A percentile compares a stretch with the other conserved stretches of the same genome.
Conservation (phyloP, 2,113 vertebrate genomes). For the Hypomesus transpacificus region DNA sequence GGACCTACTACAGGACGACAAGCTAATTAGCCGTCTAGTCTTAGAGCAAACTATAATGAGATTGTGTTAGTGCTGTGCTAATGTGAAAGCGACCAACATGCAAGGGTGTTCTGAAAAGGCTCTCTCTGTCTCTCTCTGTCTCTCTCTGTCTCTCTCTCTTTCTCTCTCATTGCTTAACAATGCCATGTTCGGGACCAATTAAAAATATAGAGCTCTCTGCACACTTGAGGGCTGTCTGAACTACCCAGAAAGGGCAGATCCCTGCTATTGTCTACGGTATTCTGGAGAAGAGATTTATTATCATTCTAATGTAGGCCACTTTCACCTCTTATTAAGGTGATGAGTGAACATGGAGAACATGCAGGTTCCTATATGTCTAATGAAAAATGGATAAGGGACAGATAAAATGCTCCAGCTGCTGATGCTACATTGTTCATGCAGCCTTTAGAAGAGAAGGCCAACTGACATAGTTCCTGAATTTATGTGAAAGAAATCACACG, state of each 20-base stretch:
- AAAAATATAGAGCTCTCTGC: constrained; percentile 60
- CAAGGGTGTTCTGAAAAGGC: constrained; percentile 35
- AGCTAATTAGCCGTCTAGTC: constrained; percentile 66
- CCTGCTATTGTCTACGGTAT: constrained; percentile 55
- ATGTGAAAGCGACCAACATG: constrained; percentile 52
- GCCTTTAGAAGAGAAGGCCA: neutral
- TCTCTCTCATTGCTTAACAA: constrained; percentile 43
- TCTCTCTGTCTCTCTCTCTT: constrained; percentile 27
- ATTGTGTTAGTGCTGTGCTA: constrained; percentile 58
- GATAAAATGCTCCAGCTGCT: constrained; percentile 36
- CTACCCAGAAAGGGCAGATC: constrained; percentile 61
- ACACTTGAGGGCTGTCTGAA: constrained; percentile 50
- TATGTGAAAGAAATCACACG: neutral
- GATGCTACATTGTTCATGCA: constrained; percentile 19
- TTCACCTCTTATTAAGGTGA: constrained; percentile 64
- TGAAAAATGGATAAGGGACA: constrained; percentile 60
- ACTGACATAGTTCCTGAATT: neutral
- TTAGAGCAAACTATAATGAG: constrained; percentile 67
- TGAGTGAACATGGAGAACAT: constrained; percentile 48
- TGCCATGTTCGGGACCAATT: constrained; percentile 64
- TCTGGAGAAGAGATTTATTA: constrained; percentile 66
- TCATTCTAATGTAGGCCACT: constrained; percentile 64
- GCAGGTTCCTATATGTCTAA: constrained; percentile 21
- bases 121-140: constrained; percentile 22
- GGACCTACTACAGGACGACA: constrained; percentile 59